A percentile compares a stretch with the other conserved stretches of the same genome.
phyloP scores from a whole-genome alignment of 2,113 vertebrate genomes.

The Rhabdornis inornatus region DNA sequence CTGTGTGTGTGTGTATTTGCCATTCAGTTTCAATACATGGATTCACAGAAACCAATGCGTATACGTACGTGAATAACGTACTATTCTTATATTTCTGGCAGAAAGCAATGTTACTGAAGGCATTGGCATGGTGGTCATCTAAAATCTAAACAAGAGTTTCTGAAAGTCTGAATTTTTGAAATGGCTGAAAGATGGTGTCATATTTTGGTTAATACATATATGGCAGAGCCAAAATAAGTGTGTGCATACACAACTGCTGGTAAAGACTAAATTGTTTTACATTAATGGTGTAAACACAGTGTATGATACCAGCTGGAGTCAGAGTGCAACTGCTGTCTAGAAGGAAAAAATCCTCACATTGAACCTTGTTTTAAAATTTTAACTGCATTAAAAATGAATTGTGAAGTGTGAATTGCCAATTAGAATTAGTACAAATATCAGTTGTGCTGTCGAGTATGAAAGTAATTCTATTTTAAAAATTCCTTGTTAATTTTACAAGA shows the following conservation, averaged over 20 bases:
- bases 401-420: not conserved
- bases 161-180: not conserved
- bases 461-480: not conserved
- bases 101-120: not conserved
- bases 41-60: not conserved
- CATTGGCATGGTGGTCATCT: not conserved
- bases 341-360: not conserved
- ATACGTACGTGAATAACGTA: not conserved
- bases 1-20: not conserved
- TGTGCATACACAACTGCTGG: not conserved
- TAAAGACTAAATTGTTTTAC: not conserved
- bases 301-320: not conserved
- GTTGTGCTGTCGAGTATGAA: not conserved
- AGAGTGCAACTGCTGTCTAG: not conserved
- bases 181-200: not conserved
- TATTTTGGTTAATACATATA: accelerated
- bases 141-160: not conserved
- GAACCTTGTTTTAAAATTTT: conserved; percentile 1
- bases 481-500: not conserved
- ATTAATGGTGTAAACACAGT: not conserved
- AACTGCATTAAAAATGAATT: not conserved
- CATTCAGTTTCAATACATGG: accelerated
- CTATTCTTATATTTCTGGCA: not conserved
- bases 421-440: not conserved
- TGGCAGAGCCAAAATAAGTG: not conserved